These are phyloP conservation scores for Danio aesculapii DNA, from an alignment of 2,797 vertebrate species.

Conservation along the genomic window DNA sequence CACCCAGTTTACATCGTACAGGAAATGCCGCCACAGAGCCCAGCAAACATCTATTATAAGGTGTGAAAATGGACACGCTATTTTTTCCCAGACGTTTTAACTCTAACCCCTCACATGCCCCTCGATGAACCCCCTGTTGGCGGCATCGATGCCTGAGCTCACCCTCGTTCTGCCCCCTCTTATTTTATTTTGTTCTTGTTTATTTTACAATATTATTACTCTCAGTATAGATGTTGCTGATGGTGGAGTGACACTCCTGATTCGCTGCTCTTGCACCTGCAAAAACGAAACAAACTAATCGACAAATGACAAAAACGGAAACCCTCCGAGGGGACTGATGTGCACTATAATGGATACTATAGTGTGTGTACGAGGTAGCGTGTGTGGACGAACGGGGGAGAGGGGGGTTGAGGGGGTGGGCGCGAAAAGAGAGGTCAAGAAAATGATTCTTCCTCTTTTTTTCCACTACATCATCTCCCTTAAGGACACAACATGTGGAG, in stretches of 20 bases:
- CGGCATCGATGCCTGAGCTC: constrained; percentile 40
- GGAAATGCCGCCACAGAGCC: constrained; percentile 99
- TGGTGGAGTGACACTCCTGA: constrained; percentile 73
- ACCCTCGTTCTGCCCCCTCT: constrained; percentile 40
- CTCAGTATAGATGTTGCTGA: constrained; percentile 59
- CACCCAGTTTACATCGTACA: constrained; percentile 99
- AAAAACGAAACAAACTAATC: constrained; percentile 5
- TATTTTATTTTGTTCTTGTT: constrained; percentile 59
- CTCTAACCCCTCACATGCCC: constrained; percentile 44
- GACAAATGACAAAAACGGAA: constrained; percentile 53
- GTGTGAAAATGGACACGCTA: constrained; percentile 81
- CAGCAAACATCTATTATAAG: constrained; percentile 99
- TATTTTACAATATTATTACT: constrained; percentile 60
- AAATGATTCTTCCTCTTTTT: constrained; percentile 8
- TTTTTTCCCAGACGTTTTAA: constrained; percentile 22
- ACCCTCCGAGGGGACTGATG: constrained; percentile 64
- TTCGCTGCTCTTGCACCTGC: constrained; percentile 73
- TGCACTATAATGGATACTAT: constrained; percentile 73
- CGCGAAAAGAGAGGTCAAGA: constrained; percentile 38
- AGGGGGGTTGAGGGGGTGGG: constrained; percentile 29
- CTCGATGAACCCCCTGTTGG: constrained; percentile 42
- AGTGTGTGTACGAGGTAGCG: constrained; percentile 18
- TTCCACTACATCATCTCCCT: constrained; percentile 39
- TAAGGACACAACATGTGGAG: constrained; percentile 50
- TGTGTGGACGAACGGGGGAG: constrained; percentile 31